phyloP scores from a whole-genome alignment of 2,888 invertebrate genomes.

The Prosapia bicincta region DNA sequence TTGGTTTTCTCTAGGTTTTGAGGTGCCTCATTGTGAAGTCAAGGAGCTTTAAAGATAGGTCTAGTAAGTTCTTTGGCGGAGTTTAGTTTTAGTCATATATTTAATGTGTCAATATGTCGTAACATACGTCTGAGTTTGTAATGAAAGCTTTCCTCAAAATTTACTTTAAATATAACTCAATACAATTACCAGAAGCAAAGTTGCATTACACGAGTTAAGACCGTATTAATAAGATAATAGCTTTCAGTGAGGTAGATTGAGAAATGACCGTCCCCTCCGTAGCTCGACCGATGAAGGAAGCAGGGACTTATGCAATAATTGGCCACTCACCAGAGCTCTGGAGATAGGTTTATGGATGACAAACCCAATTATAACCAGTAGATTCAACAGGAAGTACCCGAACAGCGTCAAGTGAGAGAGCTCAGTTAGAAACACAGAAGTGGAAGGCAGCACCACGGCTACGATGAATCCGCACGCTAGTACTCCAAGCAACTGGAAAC shows the following conservation, averaged over 20 bases:
- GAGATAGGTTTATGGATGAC: constrained; percentile 34
- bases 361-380: constrained; percentile 32
- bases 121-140: too few species aligned
- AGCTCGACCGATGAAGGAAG: neutral
- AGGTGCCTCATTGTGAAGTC: too few species aligned
- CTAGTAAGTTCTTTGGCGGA: too few species aligned
- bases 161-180: too few species aligned
- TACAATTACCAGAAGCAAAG: too few species aligned
- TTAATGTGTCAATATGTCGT: too few species aligned
- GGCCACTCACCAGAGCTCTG: constrained; percentile 35
- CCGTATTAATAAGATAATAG: too few species aligned
- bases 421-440: constrained; percentile 30
- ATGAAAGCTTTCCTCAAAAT: too few species aligned
- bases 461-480: constrained; percentile 25
- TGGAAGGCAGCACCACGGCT: neutral
- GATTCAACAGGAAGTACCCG: constrained; percentile 33
- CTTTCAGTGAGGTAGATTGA: neutral
- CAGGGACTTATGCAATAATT: neutral
- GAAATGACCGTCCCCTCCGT: neutral
- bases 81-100: too few species aligned
- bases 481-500: constrained; percentile 33
- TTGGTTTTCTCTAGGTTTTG: too few species aligned
- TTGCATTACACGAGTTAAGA: too few species aligned
- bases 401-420: constrained; percentile 33
- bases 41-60: too few species aligned